Evolutionary conservation across 1,140 invertebrate genomes (phyloP).

Genomic region (Aphelinus certus): DNA sequence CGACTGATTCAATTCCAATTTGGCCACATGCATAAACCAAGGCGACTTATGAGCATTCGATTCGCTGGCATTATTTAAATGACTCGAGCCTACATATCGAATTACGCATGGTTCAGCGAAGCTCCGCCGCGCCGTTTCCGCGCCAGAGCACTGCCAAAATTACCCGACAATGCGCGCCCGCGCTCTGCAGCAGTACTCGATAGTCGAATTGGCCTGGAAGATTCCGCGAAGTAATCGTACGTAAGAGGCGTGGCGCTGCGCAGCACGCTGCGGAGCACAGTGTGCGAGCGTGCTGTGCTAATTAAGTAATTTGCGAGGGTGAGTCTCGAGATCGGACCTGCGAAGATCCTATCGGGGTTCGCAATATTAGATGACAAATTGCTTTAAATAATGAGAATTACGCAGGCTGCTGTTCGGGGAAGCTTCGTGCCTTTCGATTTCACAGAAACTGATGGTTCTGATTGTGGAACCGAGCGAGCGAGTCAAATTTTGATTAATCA

Average conservation of each 20-base stretch:
- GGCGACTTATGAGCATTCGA: background rate
- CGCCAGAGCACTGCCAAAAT: constrained; percentile 1
- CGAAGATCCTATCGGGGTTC: too few species aligned
- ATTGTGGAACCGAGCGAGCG: too few species aligned
- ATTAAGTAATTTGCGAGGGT: background rate
- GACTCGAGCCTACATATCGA: background rate
- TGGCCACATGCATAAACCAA: background rate
- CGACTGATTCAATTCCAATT: constrained; percentile 5
- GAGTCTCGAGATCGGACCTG: too few species aligned
- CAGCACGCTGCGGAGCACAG: background rate
- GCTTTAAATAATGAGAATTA: too few species aligned
- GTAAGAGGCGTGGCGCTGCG: background rate
- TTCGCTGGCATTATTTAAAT: background rate
- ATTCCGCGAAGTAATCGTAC: constrained; percentile 26
- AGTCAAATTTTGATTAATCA: too few species aligned
- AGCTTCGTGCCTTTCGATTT: too few species aligned
- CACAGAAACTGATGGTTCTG: too few species aligned
- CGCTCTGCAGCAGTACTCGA: background rate
- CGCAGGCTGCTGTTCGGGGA: too few species aligned
- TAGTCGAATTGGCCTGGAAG: too few species aligned
- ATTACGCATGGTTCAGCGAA: background rate
- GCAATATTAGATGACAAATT: too few species aligned
- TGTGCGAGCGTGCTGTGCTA: background rate
- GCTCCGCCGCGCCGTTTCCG: background rate
- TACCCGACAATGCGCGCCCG: constrained; percentile 6